Base-by-base conservation (phyloP, 1,140 invertebrate species). In the Akabosia matsudoensis region DNA sequence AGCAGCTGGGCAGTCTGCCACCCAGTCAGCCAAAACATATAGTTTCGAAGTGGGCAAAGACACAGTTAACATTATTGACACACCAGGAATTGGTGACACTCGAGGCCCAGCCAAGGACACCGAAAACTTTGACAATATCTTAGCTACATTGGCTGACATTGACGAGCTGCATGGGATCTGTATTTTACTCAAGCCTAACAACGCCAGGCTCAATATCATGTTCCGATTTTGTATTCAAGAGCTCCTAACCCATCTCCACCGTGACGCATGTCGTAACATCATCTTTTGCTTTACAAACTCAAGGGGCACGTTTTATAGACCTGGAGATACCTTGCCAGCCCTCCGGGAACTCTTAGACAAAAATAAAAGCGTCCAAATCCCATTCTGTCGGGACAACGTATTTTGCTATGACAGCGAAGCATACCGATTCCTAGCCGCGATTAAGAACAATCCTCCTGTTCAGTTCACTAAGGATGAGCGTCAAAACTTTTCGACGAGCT, bases 71-170 rank as follows among this genome's bases (percentile, higher is more conserved):
- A 33, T 84, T 0, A 83, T 84, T 52, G 83, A 84, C 70, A 82
- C 83, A 0, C 83, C 83, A 0, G 83, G 83, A 34, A 82, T 84
- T 54, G 83, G 82, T 0, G 82, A 84, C 37, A 76, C 78, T 16
- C 76, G 81, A 1, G 83, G 83, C 3, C 24, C 79, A 1, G 76
- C 79, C 1, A 71, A 82, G 56, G 83, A 84, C 33, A 78, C 80
- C 33, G 73, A 71, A 54, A 84, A 84, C 71, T 82, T 83, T 34
- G 71, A 79, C n/a, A 56, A 70, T 1, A 84, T 84, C 30, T 52
- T 83, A 0, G 51, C 31, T 16, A 71, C 54, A 37, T 24, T 83
- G 10, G 26, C 70, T 13, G 2, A 70, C 31, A 74, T 79, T 14
- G 73, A 81, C 26, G 70, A 81, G 34, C 0, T 83, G 0, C 80